phyloP scores from a whole-genome alignment of 2,888 invertebrate genomes.

The Melinopterus prodromus region DNA sequence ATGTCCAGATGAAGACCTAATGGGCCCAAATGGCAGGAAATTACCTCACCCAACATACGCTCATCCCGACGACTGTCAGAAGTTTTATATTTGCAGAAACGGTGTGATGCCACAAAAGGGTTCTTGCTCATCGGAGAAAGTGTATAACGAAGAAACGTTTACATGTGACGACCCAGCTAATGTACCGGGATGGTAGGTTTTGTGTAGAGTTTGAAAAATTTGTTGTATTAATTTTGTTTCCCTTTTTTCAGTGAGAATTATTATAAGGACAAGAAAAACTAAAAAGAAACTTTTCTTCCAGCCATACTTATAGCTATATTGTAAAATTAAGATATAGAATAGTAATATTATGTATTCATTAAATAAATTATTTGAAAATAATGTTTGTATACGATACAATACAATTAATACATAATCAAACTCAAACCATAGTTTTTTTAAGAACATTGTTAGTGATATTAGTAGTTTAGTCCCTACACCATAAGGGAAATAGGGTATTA shows the following conservation, averaged over 20 bases:
- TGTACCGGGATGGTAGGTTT: constrained; percentile 77
- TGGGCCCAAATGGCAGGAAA: constrained; percentile 72
- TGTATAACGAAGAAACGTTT: constrained; percentile 81
- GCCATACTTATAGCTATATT: constrained; percentile 29
- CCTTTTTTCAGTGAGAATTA: constrained; percentile 54
- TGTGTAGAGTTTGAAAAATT: constrained; percentile 11
- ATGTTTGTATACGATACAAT: background rate
- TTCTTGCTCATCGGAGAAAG: constrained; percentile 75
- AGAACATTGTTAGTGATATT: no score
- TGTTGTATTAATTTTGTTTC: constrained; percentile 23
- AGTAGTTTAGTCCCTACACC: no score
- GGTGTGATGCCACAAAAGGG: constrained; percentile 80
- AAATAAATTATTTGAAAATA: background rate
- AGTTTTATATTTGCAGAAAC: constrained; percentile 84
- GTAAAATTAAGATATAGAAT: background rate
- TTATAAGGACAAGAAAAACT: constrained; percentile 47
- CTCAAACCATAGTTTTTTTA: no score
- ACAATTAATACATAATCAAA: no score
- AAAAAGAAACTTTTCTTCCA: constrained; percentile 15
- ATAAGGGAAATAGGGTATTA: no score
- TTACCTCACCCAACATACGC: constrained; percentile 81
- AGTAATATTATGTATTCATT: constrained; percentile 24
- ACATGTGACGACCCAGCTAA: constrained; percentile 80
- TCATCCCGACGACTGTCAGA: constrained; percentile 82
- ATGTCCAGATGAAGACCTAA: constrained; percentile 75